Conservation (phyloP, 2,797 vertebrate species). For the Otolemur crassicaudatus region DNA sequence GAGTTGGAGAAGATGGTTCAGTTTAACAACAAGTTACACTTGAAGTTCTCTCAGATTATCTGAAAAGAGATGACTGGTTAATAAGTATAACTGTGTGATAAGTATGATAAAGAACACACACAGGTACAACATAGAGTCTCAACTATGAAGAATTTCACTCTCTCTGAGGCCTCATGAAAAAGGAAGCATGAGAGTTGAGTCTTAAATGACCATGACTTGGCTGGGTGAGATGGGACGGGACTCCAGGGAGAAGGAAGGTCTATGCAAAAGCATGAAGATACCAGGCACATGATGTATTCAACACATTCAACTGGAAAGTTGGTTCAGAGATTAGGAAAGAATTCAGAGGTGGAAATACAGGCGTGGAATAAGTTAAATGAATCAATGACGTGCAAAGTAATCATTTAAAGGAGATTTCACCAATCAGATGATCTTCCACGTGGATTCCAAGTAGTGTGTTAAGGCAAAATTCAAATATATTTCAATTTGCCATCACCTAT, state of each 20-base stretch:
- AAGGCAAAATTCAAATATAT: neutral
- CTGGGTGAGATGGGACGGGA: neutral
- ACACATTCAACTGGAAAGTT: neutral
- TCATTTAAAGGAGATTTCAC: slow-evolving; percentile 6
- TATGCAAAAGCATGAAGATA: neutral
- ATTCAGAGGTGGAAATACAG: slow-evolving; percentile 28
- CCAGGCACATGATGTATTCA: neutral
- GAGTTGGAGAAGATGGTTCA: neutral
- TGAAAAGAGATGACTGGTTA: neutral
- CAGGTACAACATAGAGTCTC: neutral
- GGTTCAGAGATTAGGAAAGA: neutral
- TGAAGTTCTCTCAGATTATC: neutral
- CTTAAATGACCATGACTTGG: neutral
- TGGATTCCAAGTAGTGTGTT: neutral
- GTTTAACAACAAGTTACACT: neutral
- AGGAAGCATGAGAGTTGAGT: neutral
- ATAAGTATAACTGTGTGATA: neutral
- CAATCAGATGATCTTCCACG: neutral
- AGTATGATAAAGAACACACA: slow-evolving; percentile 10
- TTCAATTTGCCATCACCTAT: neutral
- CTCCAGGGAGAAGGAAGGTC: neutral
- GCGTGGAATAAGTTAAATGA: neutral
- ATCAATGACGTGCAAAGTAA: slow-evolving; percentile 10
- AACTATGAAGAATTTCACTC: neutral
- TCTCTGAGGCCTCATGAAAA: neutral